A percentile compares a stretch with the other conserved stretches of the same genome.
Evolutionary conservation across 2,113 vertebrate species (phyloP).

Genomic region (Calyptomena viridis): DNA sequence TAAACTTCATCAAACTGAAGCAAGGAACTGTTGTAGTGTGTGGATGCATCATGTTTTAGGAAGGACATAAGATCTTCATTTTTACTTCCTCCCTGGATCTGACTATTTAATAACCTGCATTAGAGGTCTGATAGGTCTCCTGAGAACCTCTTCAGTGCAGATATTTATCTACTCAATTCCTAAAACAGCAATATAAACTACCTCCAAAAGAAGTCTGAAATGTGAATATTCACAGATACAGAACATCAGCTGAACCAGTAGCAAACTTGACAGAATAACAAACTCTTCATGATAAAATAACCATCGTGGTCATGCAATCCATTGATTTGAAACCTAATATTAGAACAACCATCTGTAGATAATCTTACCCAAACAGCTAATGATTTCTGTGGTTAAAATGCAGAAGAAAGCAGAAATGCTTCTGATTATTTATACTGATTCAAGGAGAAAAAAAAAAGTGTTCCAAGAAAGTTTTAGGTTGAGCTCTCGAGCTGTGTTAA

Average conservation of each 20-base stretch:
- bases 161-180: neutral
- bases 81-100: neutral
- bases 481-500: neutral
- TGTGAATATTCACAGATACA: neutral
- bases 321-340: neutral
- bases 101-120: neutral
- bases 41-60: too few relatives aligned
- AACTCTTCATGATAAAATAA: neutral
- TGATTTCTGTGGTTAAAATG: neutral
- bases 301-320: neutral
- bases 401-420: neutral
- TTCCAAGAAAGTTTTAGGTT: neutral
- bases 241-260: neutral
- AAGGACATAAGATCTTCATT: neutral
- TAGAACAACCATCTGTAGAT: neutral
- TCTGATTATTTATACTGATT: neutral
- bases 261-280: neutral
- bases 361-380: neutral
- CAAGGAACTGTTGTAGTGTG: neutral
- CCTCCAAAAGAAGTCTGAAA: neutral
- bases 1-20: neutral
- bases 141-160: neutral
- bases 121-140: neutral
- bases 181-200: neutral
- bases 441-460: neutral